Conservation (phyloP, 2,888 invertebrate genomes). For the Microdon myrmicae region DNA sequence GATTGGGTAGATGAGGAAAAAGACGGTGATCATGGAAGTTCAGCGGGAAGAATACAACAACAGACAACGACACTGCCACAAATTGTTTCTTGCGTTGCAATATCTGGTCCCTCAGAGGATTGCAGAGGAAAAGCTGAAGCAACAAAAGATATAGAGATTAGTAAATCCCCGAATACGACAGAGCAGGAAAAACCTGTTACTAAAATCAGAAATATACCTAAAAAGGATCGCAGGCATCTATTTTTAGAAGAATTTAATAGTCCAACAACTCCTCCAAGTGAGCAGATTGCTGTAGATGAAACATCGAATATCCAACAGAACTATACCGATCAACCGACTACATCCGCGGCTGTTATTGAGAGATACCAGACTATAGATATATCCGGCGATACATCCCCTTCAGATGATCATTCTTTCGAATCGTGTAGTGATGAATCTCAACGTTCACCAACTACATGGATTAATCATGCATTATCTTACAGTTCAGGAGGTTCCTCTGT, state of each 20-base stretch:
- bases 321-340: background rate
- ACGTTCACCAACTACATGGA: too few species aligned
- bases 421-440: too few species aligned
- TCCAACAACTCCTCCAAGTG: background rate
- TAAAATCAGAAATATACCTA: slow-evolving; percentile 65
- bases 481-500: too few species aligned
- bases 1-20: slow-evolving; percentile 80
- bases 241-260: background rate
- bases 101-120: background rate
- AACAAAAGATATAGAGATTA: too few species aligned
- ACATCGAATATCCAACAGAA: background rate
- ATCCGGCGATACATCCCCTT: too few species aligned
- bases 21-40: slow-evolving; percentile 54
- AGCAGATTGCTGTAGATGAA: background rate
- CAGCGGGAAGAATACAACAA: background rate
- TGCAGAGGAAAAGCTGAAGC: too few species aligned
- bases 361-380: too few species aligned
- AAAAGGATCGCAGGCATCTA: slow-evolving; percentile 59
- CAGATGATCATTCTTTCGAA: too few species aligned
- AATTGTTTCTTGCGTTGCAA: background rate
- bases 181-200: slow-evolving; percentile 12
- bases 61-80: background rate
- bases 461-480: too few species aligned
- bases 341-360: too few species aligned
- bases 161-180: too few species aligned